Percentiles rank a stretch among this genome's conserved stretches.
These are phyloP conservation scores for Bellardia pandia DNA, from an alignment of 2,888 invertebrate species.

Conservation along the genomic window DNA sequence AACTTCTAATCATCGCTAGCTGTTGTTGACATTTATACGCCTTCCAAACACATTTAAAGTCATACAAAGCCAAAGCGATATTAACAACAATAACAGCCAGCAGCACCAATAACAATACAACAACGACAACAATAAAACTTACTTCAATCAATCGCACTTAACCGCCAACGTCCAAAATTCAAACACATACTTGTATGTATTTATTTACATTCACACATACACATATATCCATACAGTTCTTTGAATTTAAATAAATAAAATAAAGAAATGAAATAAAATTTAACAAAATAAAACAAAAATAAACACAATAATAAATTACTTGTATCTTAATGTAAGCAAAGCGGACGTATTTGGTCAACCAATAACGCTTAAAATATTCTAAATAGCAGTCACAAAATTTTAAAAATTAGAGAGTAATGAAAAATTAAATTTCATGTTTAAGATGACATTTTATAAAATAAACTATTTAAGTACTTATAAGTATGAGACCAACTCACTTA, in stretches of 20 bases:
- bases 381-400: background rate
- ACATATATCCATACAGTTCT: background rate
- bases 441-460: too few species aligned
- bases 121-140: constrained; percentile 39
- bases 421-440: too few species aligned
- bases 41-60: constrained; percentile 51
- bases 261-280: background rate
- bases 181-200: constrained; percentile 10
- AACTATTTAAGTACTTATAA: too few species aligned
- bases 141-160: constrained; percentile 59
- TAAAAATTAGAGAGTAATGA: too few species aligned
- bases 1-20: constrained; percentile 27
- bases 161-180: constrained; percentile 65
- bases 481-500: too few species aligned
- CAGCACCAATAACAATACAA: constrained; percentile 19
- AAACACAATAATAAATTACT: background rate
- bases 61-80: constrained; percentile 55
- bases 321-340: background rate
- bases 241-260: background rate
- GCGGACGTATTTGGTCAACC: background rate
- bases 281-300: background rate
- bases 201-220: background rate
- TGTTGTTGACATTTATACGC: constrained; percentile 55
- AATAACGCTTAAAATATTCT: background rate
- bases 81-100: constrained; percentile 30